Conservation (phyloP, 1,140 invertebrate species). For the Caligus rogercresseyi region DNA sequence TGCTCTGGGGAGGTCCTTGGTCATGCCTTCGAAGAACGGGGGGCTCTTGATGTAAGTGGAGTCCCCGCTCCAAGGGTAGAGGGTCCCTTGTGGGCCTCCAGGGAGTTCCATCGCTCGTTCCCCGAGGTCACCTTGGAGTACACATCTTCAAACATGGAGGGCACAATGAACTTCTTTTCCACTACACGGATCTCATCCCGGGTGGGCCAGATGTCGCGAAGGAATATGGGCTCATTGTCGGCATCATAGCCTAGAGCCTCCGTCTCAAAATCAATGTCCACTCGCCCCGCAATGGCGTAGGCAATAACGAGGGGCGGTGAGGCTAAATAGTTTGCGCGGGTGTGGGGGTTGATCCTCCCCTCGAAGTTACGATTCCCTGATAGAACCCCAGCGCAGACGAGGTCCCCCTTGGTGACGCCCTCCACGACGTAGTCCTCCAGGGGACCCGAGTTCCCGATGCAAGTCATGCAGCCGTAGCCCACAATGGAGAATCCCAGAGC, state of each 20-base stretch:
- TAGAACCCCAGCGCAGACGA: conserved; percentile 82
- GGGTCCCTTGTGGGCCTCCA: conserved; percentile 56
- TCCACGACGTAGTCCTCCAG: conserved; percentile 73
- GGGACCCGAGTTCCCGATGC: conserved; percentile 92
- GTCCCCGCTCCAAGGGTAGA: conserved; percentile 76
- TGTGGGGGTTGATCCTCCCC: conserved; percentile 87
- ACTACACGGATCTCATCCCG: conserved; percentile 73
- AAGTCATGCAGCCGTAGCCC: conserved; percentile 90
- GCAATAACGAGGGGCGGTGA: conserved; percentile 88
- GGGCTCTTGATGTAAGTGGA: conserved; percentile 94
- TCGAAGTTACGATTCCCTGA: conserved; percentile 96
- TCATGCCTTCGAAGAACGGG: conserved; percentile 67
- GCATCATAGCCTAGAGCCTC: conserved; percentile 52
- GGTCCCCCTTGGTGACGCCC: conserved; percentile 77
- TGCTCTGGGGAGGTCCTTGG: conserved; percentile 30
- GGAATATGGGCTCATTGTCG: conserved; percentile 41
- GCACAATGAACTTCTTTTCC: conserved; percentile 74
- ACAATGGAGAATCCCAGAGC: conserved; percentile 80
- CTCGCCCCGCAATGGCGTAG: conserved; percentile 82
- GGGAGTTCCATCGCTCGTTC: conserved; percentile 61
- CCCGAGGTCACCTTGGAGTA: conserved; percentile 64
- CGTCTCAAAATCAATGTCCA: conserved; percentile 83
- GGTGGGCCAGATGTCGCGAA: conserved; percentile 87
- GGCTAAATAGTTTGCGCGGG: conserved; percentile 86
- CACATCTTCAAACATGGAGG: conserved; percentile 95